phyloP scores from a whole-genome alignment of 2,888 invertebrate genomes.

The Frankliniella intonsa region DNA sequence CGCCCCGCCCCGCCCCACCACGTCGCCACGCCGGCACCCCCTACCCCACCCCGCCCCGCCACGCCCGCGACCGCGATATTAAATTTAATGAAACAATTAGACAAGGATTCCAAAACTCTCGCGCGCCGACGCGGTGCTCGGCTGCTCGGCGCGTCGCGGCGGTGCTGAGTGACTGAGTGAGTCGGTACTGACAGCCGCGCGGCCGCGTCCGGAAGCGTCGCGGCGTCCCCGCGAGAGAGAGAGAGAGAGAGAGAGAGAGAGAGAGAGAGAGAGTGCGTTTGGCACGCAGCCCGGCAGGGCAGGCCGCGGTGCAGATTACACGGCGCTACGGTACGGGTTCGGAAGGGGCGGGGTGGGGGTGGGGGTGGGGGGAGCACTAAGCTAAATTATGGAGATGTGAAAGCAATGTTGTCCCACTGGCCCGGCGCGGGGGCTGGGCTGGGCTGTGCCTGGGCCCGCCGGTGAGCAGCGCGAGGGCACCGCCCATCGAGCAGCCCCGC shows the following conservation, averaged over 20 bases:
- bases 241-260: too few relatives aligned
- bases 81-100: conserved; percentile 27
- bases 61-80: not conserved
- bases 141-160: not conserved
- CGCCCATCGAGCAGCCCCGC: not conserved
- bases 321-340: not conserved
- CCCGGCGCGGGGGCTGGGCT: not conserved
- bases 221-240: not conserved
- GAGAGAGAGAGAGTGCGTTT: too few relatives aligned
- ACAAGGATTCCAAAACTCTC: conserved; percentile 1
- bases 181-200: not conserved
- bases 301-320: not conserved
- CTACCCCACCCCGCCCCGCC: not conserved
- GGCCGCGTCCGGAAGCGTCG: not conserved
- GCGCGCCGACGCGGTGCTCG: too few relatives aligned
- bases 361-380: conserved; percentile 4
- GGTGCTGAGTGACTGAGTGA: not conserved
- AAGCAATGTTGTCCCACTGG: conserved; percentile 16
- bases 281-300: too few relatives aligned
- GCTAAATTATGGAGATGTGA: conserved; percentile 26
- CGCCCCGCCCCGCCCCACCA: not conserved
- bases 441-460: not conserved
- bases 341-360: not conserved
- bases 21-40: not conserved
- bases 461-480: not conserved